phyloP scores from a whole-genome alignment of 2,888 invertebrate species.

The Byasa hedistus region DNA sequence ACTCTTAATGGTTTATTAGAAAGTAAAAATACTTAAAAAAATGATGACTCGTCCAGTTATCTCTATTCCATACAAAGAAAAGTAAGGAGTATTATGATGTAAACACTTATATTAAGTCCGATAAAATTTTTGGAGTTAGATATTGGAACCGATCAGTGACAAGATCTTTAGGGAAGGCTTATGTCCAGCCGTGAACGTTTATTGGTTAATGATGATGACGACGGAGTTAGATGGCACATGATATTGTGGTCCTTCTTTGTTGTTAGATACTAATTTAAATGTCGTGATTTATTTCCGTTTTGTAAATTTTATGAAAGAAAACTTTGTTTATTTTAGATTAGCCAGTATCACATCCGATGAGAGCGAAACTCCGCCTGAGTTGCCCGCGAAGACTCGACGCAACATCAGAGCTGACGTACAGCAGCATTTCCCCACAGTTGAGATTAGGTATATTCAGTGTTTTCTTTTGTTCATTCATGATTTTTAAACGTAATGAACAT shows the following conservation, averaged over 20 bases:
- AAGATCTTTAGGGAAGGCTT: too few relatives aligned
- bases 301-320: not conserved
- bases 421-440: conserved; percentile 69
- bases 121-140: too few relatives aligned
- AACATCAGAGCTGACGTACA: conserved; percentile 72
- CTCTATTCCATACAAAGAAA: too few relatives aligned
- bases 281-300: not conserved
- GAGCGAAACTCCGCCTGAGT: conserved; percentile 79
- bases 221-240: too few relatives aligned
- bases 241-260: not conserved
- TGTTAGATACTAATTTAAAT: not conserved
- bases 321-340: conserved; percentile 39
- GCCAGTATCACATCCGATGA: conserved; percentile 73
- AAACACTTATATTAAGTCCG: too few relatives aligned
- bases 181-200: too few relatives aligned
- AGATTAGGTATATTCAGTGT: conserved; percentile 57
- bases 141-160: too few relatives aligned
- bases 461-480: not conserved
- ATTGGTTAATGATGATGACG: too few relatives aligned
- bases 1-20: too few relatives aligned
- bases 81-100: too few relatives aligned
- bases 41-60: too few relatives aligned
- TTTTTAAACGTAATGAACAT: not conserved
- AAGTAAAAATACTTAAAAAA: too few relatives aligned
- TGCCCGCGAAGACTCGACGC: conserved; percentile 80